Evolutionary conservation across 2,797 vertebrate species (phyloP), one percentile per base, ranked within the genome.

Genomic region (Danio albolineatus): DNA sequence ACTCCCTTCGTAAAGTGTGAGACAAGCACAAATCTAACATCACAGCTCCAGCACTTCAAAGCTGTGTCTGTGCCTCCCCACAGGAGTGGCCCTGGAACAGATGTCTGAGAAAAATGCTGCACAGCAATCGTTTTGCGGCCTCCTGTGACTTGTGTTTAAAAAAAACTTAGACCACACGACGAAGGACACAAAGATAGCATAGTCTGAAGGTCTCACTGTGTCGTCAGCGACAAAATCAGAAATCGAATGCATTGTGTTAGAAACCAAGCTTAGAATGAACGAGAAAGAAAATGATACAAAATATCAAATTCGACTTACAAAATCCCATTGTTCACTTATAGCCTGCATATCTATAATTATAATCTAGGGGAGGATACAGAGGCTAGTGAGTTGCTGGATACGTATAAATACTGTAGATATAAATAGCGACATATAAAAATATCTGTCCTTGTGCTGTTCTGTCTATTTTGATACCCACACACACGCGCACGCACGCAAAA

Each of bases 21-120:
- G 79, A 84, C 76, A 54, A 77, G 67, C 64, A 46, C 62, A 79
- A 78, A 81, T 78, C 70, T 76, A 74, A 66, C 74, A 69, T 70
- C 69, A 80, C 64, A 81, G 71, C 71, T 76, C 38, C 51, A 56
- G 16, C 60, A 85, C 76, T 78, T 78, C 72, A 79, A 78, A 76
- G 76, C 64, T n/a, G 17, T 51, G 79, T 75, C 75, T 59, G 53
- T 71, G 51, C 49, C 72, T 61, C 73, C 73, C 65, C 65, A 65
- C 59, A 44, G 79, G 46, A 77, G 78, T 80, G 78, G 77, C 60
- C 74, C 0, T 64, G 44, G 62, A 80, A 51, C 60, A 72, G 54
- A 59, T 41, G 57, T 70, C 44, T 73, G 81, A 21, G 60, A 73
- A 76, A 73, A 78, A 43, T 38, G 53, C 46, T 59, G 70, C 39